Evolutionary conservation across 2,888 invertebrate species (phyloP).

Genomic region (Cryptus viduatorius): DNA sequence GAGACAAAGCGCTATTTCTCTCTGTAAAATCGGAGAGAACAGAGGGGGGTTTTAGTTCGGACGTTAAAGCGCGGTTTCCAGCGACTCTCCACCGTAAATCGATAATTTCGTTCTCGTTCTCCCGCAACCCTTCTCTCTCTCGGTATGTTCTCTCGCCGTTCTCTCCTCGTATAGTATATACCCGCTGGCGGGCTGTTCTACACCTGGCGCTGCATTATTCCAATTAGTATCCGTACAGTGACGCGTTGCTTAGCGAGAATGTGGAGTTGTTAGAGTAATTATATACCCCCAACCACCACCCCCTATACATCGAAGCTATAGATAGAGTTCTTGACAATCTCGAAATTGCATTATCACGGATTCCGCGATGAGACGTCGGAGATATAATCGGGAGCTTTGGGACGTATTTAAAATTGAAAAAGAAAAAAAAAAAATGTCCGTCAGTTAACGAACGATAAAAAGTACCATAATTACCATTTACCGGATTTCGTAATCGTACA

Average conservation of each 20-base stretch:
- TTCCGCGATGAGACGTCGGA: conserved; percentile 15
- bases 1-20: conserved; percentile 26
- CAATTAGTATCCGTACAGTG: conserved; percentile 61
- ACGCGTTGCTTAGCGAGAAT: conserved; percentile 61
- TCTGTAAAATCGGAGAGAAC: conserved; percentile 28
- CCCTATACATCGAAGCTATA: background rate
- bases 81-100: conserved; percentile 49
- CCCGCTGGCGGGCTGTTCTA: conserved; percentile 33
- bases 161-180: conserved; percentile 10
- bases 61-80: conserved; percentile 65
- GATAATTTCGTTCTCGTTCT: conserved; percentile 59
- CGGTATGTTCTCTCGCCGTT: background rate
- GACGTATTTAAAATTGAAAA: no score
- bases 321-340: conserved; percentile 38
- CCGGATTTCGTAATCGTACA: background rate
- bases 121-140: no score
- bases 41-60: background rate
- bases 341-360: conserved; percentile 21
- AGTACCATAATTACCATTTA: background rate
- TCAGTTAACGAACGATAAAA: background rate
- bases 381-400: background rate
- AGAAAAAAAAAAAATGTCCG: background rate
- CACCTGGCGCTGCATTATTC: conserved; percentile 59
- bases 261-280: conserved; percentile 61
- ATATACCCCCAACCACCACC: conserved; percentile 35